phyloP scores from a whole-genome alignment of 2,113 vertebrate genomes.

The Emydocephalus ijimae region DNA sequence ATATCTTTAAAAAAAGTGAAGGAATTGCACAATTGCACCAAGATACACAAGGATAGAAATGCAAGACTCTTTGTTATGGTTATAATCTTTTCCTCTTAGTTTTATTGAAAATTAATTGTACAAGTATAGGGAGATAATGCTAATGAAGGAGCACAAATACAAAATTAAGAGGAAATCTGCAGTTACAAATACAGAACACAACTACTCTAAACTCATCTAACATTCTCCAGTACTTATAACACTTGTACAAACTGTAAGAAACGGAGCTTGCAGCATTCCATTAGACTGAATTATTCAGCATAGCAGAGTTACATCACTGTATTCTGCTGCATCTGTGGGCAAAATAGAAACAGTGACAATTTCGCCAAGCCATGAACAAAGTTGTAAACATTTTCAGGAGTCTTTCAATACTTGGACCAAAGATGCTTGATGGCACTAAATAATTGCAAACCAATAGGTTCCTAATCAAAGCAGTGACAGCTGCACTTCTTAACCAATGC shows the following conservation, averaged over 20 bases:
- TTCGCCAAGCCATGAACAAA: background rate
- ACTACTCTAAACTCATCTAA: background rate
- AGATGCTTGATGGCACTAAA: background rate
- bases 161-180: background rate
- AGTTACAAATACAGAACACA: background rate
- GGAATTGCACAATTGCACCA: background rate
- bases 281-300: background rate
- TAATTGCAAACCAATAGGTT: background rate
- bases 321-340: background rate
- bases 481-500: background rate
- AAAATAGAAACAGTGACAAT: conserved; percentile 1
- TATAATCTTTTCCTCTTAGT: background rate
- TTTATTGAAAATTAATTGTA: background rate
- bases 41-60: background rate
- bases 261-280: background rate
- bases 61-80: background rate
- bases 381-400: background rate
- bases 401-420: background rate
- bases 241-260: background rate
- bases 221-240: background rate
- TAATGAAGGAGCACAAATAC: background rate
- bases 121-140: background rate
- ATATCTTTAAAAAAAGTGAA: background rate
- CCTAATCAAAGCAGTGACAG: background rate
- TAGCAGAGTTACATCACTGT: background rate